phyloP scores from a whole-genome alignment of 1,140 invertebrate genomes.

The Drosophila ercepeae region DNA sequence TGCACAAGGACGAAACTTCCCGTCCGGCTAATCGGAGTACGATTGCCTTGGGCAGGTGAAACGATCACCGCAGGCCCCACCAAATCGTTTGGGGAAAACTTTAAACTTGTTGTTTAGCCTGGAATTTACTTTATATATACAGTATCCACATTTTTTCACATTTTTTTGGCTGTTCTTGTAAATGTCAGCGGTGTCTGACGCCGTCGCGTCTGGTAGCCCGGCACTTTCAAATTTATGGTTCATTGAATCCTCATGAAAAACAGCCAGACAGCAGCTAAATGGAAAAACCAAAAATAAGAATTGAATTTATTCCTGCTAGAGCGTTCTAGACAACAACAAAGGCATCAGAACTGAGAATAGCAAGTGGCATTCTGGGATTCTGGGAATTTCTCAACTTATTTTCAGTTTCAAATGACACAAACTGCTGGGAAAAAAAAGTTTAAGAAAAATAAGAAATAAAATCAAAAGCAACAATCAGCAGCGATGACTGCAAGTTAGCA shows the following conservation, averaged over 20 bases:
- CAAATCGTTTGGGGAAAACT: slow-evolving; percentile 51
- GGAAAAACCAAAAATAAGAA: slow-evolving; percentile 62
- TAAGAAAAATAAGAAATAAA: slow-evolving; percentile 24
- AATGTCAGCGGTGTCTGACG: slow-evolving; percentile 35
- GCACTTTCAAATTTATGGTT: slow-evolving; percentile 82
- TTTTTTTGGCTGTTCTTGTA: slow-evolving; percentile 20
- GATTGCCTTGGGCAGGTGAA: slow-evolving; percentile 46
- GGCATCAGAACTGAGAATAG: not conserved
- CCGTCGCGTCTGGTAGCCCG: slow-evolving; percentile 66
- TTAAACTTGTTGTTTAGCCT: slow-evolving; percentile 42
- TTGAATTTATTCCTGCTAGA: slow-evolving; percentile 66
- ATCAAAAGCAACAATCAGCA: slow-evolving; percentile 31
- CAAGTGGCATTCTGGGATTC: slow-evolving; percentile 46
- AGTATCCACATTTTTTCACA: slow-evolving; percentile 10
- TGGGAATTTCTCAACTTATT: slow-evolving; percentile 53
- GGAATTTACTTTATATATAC: not conserved
- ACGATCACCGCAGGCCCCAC: slow-evolving; percentile 9
- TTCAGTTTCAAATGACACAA: slow-evolving; percentile 42
- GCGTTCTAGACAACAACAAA: slow-evolving; percentile 32
- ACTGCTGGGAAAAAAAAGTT: slow-evolving; percentile 11
- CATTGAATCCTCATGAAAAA: slow-evolving; percentile 80
- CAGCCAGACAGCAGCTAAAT: slow-evolving; percentile 55
- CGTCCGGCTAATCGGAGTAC: slow-evolving; percentile 29
- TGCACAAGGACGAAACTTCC: slow-evolving; percentile 31
- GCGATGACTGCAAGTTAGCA: slow-evolving; percentile 44